Evolutionary conservation across 1,140 invertebrate genomes (phyloP), one percentile per base, ranked within the genome.

Genomic region (Drosophila mojavensis): DNA sequence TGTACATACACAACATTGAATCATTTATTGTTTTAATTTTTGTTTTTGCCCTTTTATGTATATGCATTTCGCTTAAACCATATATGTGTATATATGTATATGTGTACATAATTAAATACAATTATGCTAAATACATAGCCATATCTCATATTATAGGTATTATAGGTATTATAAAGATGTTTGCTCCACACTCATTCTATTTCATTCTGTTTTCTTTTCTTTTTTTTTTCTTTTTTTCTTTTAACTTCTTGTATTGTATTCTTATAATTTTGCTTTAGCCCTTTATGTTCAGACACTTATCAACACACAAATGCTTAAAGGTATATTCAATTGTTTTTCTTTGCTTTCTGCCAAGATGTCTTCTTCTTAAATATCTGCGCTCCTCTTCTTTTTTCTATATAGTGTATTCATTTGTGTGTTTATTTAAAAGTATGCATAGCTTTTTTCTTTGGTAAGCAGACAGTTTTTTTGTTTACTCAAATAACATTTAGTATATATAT

Each of bases 1-100:
- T 89, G 77, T 89, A 90, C 84, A 89, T 90, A 81, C 81, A 90
- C 85, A 90, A 89, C 85, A 90, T 89, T 90, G 65, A 89, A 90
- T 84, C 81, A 76, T 81, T 89, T 90, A 90, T 85, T 89, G 69
- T 59, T 58, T 65, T 56, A 48, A 30, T 33, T 39, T 39, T 39
- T 39, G 11, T 3, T 11, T 39, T 39, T 30, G 28, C 28, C 5
- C 28, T 13, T 39, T 78, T 81, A 79, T 88, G 69, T 81, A 74
- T 82, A 73, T 78, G 85, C 58, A 68, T 71, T 74, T 76, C 63
- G 83, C 83, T 77, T 86, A 79, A 67, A 86, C 62, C 66, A 51
- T 84, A 73, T 84, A 88, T 81, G 80, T 83, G 62, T 89, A 84
- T 67, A 79, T 79, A 86, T 47, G 51, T 84, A 78, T 89, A 89